These are phyloP conservation scores for Xenentodon cancila DNA, from an alignment of 2,797 vertebrate genomes.

Conservation along the genomic window DNA sequence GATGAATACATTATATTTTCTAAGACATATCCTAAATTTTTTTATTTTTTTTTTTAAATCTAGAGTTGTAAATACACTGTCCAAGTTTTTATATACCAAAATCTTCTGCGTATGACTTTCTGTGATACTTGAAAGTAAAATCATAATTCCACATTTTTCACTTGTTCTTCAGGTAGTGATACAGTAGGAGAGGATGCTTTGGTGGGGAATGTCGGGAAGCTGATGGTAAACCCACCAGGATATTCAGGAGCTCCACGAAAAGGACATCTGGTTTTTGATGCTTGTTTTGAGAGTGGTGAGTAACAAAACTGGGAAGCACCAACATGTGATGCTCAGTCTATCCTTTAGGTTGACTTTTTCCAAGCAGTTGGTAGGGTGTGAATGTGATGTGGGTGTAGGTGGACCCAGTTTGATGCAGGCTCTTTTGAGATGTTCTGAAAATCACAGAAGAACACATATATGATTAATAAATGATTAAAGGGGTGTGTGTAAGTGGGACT, in stretches of 20 bases:
- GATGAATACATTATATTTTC: no score
- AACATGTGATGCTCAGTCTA: neutral
- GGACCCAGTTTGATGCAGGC: no score
- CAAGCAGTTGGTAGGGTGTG: neutral
- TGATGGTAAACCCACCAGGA: constrained; percentile 85
- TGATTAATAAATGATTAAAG: neutral
- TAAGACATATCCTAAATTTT: no score
- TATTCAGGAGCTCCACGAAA: constrained; percentile 87
- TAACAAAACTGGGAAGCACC: constrained; percentile 20
- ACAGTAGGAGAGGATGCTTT: constrained; percentile 88
- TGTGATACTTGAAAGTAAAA: neutral
- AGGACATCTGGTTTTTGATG: constrained; percentile 96
- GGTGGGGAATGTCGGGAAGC: constrained; percentile 94
- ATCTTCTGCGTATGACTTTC: no score
- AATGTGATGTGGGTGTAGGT: no score
- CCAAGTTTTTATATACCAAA: no score
- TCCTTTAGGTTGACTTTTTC: neutral
- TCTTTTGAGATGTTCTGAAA: neutral
- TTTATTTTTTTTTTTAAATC: no score
- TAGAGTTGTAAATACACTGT: no score
- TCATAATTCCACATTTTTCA: neutral
- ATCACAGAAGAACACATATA: neutral
- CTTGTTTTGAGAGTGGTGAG: constrained; percentile 99
- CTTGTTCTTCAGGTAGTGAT: constrained; percentile 82
- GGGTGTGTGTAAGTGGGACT: neutral